A percentile compares a stretch with the other conserved stretches of the same genome.
Conservation (phyloP, 2,113 vertebrate species). For the Charina bottae region DNA sequence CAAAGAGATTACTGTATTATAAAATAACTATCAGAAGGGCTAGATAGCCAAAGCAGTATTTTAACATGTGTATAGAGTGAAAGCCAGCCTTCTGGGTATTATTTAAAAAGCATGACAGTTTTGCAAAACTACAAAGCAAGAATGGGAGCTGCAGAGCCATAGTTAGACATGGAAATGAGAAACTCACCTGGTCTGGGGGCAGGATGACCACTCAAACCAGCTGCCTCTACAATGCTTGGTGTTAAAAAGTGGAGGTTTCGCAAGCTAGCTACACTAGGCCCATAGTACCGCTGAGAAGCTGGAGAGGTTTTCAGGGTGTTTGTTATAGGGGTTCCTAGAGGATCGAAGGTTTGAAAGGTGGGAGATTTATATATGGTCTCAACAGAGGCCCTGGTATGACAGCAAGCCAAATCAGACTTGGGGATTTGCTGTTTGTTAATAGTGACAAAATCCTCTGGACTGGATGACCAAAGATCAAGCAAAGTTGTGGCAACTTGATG, state of each 20-base stretch:
- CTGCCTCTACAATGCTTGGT: background rate
- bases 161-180: background rate
- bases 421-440: slow-evolving; percentile 27
- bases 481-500: slow-evolving; percentile 2
- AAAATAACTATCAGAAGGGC: background rate
- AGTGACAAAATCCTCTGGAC: slow-evolving; percentile 31
- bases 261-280: background rate
- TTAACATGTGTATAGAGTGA: background rate
- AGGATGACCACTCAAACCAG: slow-evolving; percentile 14
- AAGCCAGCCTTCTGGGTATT: background rate
- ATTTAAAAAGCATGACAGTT: background rate
- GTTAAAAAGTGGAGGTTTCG: slow-evolving; percentile 6
- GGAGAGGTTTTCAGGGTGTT: background rate
- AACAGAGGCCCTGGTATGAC: slow-evolving; percentile 27
- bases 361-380: slow-evolving; percentile 52
- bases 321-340: background rate
- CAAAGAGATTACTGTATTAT: background rate
- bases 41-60: background rate
- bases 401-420: slow-evolving; percentile 23
- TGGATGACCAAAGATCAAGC: slow-evolving; percentile 13
- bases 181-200: slow-evolving; percentile 41
- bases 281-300: slow-evolving; percentile 1
- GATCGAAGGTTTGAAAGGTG: slow-evolving; percentile 26
- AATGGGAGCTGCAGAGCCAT: background rate
- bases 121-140: background rate